Base-by-base conservation (phyloP, 2,888 invertebrate genomes). In the Acrobasis repandana region DNA sequence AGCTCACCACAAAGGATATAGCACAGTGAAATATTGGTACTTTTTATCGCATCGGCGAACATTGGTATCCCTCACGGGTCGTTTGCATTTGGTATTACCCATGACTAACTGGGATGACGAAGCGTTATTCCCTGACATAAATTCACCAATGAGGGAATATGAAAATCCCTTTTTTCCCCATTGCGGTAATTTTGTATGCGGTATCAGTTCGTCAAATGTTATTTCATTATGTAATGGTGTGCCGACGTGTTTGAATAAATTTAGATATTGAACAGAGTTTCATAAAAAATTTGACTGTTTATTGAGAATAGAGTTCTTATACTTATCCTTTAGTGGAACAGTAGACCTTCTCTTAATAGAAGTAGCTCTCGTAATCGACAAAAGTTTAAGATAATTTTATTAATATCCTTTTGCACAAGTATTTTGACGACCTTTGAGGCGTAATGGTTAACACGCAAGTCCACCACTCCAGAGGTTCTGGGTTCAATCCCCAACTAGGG, bases 71-170 rank as follows among this genome's bases (percentile, higher is more conserved):
- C 65, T 64, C 61, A 63, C 60, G 61, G 64, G 64, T 65, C 64
- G 65, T 67, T 67, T 65, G 62, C 67, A 67, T 62, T 62, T 57
- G 64, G 65, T 59, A 56, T 65, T 67, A 62, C 65, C 65, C 64
- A 56, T 67, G 67, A 67, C 64, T 67, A 67, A 67, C 64, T 57
- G 62, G 54, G 49, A 63, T 67, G 67, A 67, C 67, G 63, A 56
- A 60, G 67, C 65, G 64, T 62, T 62, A 67, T 58, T 65, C 56
- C 62, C 65, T 64, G 64, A 61, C 61, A 48, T 59, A 63, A 61
- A 64, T 64, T 65, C 59, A 14, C 50, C 51, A 50, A 59, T 51
- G 50, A 51, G 58, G 51, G 58, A 51, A 51, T 51, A 59, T 51
- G 51, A 50, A 50, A 59, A 43, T 59, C 48, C 36, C 58, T 18